These are phyloP conservation scores for Diorhabda sublineata DNA, from an alignment of 1,140 invertebrate species.

Conservation along the genomic window DNA sequence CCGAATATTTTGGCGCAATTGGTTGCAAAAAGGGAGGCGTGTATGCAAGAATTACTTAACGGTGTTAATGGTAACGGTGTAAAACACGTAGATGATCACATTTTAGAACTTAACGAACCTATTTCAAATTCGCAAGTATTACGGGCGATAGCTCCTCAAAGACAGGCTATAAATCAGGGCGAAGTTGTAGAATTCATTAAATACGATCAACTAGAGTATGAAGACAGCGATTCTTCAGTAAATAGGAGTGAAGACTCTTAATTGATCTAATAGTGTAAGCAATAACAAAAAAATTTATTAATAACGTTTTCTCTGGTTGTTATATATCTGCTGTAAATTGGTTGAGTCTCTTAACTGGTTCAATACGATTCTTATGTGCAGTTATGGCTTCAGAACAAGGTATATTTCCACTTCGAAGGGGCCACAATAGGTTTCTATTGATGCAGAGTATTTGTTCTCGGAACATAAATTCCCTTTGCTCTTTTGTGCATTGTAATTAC, in stretches of 20 bases:
- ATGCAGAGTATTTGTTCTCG: no score
- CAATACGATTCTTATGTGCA: no score
- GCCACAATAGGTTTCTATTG: no score
- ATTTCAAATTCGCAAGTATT: slow-evolving; percentile 44
- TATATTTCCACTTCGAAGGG: no score
- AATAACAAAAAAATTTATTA: no score
- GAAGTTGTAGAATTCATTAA: slow-evolving; percentile 50
- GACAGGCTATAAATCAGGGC: slow-evolving; percentile 49
- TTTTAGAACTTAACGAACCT: slow-evolving; percentile 42
- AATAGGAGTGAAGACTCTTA: background rate
- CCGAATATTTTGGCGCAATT: slow-evolving; percentile 49
- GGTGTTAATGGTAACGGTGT: slow-evolving; percentile 26
- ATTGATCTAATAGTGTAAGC: no score
- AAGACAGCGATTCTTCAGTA: slow-evolving; percentile 19
- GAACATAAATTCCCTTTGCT: no score
- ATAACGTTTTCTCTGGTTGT: no score
- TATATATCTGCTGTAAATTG: no score
- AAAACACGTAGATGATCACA: slow-evolving; percentile 27
- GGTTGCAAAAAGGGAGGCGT: slow-evolving; percentile 48
- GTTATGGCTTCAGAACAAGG: no score
- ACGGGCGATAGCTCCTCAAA: slow-evolving; percentile 47
- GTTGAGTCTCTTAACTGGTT: no score
- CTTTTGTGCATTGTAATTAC: no score
- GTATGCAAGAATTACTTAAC: slow-evolving; percentile 47
- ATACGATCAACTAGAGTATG: slow-evolving; percentile 47